Base-by-base conservation (phyloP, 2,797 vertebrate genomes). In the Tragelaphus oryx region DNA sequence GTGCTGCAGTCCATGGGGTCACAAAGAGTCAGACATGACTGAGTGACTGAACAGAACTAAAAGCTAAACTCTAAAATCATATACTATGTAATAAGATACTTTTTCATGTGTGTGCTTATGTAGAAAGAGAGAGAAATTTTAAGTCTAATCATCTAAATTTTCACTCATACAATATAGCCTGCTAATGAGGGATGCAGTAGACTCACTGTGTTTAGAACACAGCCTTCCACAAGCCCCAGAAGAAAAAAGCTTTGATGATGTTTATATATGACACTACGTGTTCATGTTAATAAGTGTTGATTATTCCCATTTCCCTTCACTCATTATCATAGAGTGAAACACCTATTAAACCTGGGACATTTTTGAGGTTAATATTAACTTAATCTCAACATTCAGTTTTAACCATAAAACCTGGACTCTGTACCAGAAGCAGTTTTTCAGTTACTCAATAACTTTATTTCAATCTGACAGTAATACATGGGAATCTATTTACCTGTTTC, bases 401-500 rank as follows among this genome's bases (percentile, higher is more conserved):
- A 89, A 93, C 89, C 78, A 86, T 89, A 96, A 98, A 98, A 96
- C 46, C 16, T 91, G 22, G 4, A 90, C 75, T 96, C 62, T 96
- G 62, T 50, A 57, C 44, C 28, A 80, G 92, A 89, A 96, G 87
- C 60, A 85, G 46, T 94, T 96, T 96, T 96, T 48, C 92, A 95
- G 93, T 97, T 97, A 97, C 59, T 95, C 80, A 94, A 26, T 96
- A 54, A 93, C 97, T 95, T 97, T 94, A 97, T 50, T 94, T 90
- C 89, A 54, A 86, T 89, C 60, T 65, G 46, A 95, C 30, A 75
- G 57, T 60, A 62, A 83, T 92, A 94, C 52, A 52, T 78, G 78
- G 28, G 41, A 48, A 88, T 68, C 93, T 87, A 52, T 88, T 87
- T 94, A 82, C 68, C 81, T 91, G 44, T 60, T 95, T 92, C 68